Evolutionary conservation across 2,888 invertebrate genomes (phyloP).

Genomic region (Sesamia inferens): DNA sequence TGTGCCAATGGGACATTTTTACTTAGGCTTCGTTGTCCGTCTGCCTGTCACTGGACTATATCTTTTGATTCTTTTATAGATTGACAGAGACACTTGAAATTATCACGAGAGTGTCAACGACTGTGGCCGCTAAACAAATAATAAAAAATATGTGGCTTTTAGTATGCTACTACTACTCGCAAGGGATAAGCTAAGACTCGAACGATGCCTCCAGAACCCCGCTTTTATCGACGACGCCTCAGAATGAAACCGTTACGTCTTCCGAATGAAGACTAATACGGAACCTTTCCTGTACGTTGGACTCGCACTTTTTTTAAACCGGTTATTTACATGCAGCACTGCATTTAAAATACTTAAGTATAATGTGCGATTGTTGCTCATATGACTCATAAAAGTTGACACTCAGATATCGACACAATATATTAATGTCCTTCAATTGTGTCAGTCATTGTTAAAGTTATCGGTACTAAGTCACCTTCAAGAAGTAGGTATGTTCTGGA

Average conservation of each 20-base stretch:
- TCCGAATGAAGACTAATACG: not conserved
- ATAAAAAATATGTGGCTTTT: not conserved
- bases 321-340: constrained; percentile 18
- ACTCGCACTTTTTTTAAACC: not conserved
- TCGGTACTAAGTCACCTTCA: constrained; percentile 9
- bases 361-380: constrained; percentile 16
- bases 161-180: not conserved
- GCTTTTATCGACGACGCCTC: not conserved
- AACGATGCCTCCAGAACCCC: not conserved
- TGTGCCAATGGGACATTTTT: not conserved
- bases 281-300: not conserved
- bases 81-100: too few relatives aligned
- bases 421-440: constrained; percentile 6
- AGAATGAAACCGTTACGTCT: not conserved
- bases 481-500: not conserved
- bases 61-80: too few relatives aligned
- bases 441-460: constrained; percentile 31
- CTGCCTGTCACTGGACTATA: not conserved
- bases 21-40: not conserved
- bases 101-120: too few relatives aligned
- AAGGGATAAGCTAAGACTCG: not conserved
- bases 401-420: constrained; percentile 24
- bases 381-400: constrained; percentile 27
- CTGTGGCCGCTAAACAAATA: not conserved
- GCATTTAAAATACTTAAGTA: constrained; percentile 24